Evolutionary conservation across 1,140 invertebrate species (phyloP).

Genomic region (Maconellicoccus hirsutus): DNA sequence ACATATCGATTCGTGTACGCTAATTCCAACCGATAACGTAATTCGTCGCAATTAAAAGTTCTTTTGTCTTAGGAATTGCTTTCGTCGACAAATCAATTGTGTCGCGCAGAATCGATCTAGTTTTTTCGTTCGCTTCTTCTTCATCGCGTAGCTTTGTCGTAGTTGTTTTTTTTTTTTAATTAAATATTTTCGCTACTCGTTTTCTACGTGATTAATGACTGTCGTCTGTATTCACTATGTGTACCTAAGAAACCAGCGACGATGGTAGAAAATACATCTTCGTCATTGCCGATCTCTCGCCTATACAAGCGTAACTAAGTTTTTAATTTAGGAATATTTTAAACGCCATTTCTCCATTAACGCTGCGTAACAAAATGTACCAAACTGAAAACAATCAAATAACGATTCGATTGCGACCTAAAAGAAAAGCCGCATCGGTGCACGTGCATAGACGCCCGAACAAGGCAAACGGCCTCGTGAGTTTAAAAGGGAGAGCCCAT

Average conservation of each 20-base stretch:
- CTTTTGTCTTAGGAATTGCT: not conserved
- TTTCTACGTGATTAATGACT: slow-evolving; percentile 9
- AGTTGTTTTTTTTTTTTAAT: not conserved
- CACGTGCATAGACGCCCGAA: no score
- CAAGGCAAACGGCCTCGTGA: no score
- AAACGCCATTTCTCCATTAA: not conserved
- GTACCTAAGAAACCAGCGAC: not conserved
- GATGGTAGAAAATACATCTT: not conserved
- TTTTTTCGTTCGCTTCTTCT: no score
- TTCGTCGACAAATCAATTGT: not conserved
- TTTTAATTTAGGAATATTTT: not conserved
- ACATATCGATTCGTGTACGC: not conserved
- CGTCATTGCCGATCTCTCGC: not conserved
- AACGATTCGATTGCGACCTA: no score
- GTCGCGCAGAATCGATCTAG: not conserved
- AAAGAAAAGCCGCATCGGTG: no score
- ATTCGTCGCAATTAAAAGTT: not conserved
- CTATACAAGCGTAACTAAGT: not conserved
- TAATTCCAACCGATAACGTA: not conserved
- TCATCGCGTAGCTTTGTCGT: no score
- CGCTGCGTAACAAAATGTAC: no score
- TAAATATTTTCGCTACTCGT: not conserved
- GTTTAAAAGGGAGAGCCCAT: no score
- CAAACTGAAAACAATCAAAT: no score
- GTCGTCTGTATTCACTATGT: not conserved